These are phyloP conservation scores for Esperia sulphurella DNA, from an alignment of 2,888 invertebrate genomes.

Conservation along the genomic window DNA sequence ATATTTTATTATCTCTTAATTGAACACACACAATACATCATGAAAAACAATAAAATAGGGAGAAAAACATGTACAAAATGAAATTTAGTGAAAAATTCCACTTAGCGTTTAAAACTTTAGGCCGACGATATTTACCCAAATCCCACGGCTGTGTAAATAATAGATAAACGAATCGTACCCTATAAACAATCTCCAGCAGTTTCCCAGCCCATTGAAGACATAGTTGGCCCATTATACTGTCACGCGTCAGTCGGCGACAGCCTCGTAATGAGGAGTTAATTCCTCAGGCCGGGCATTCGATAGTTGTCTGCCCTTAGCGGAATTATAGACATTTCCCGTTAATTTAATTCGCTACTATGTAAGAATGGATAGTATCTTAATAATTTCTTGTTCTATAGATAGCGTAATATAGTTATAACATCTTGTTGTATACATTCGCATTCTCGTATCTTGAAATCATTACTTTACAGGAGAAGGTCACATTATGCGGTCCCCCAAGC, in stretches of 20 bases:
- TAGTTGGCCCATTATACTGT: constrained; percentile 11
- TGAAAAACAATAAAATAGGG: too few species aligned
- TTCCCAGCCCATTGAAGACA: constrained; percentile 1
- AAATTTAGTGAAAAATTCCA: too few species aligned
- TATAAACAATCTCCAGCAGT: background rate
- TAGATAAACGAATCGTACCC: background rate
- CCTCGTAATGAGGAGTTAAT: constrained; percentile 15
- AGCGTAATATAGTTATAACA: too few species aligned
- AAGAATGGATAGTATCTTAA: background rate
- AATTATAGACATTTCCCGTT: background rate
- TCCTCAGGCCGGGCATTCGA: constrained; percentile 9
- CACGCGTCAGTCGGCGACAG: constrained; percentile 3
- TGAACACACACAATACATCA: too few species aligned
- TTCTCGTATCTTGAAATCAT: too few species aligned
- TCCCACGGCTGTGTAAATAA: background rate
- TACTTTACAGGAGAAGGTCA: too few species aligned
- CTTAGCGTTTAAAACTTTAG: too few species aligned
- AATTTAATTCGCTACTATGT: background rate
- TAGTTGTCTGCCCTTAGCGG: constrained; percentile 5
- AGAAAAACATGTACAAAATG: too few species aligned
- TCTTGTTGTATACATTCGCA: too few species aligned
- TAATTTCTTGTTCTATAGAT: background rate
- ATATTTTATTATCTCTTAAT: too few species aligned
- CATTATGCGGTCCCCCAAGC: too few species aligned
- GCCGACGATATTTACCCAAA: background rate